Base-by-base conservation (phyloP, 37 sponge, comb jelly and placozoan species). In the Beroe ovata region DNA sequence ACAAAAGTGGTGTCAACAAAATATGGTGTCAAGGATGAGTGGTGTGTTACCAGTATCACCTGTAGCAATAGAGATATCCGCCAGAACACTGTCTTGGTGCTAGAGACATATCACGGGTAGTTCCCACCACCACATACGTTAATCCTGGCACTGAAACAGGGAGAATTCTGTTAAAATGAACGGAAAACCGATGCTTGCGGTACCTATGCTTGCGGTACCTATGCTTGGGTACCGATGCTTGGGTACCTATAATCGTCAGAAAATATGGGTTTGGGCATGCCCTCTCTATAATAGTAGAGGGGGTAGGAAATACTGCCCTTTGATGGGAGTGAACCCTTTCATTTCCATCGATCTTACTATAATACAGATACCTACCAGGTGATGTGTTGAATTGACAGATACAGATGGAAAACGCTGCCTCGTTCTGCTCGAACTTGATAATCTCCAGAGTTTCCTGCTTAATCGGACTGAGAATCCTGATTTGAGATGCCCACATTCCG, bases 401-500 rank as follows among this genome's bases (percentile, higher is more conserved):
- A 77, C 84, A 77, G 41, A 77, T 23, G 2, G 95, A 94, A 62
- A 96, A 94, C 16, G 96, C 99, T 21, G 96, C 96, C 33, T 95
- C 96, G 62, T 98, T 95, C 91, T 98, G 99, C 18, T 94, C 93
- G 47, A 98, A 91, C 64, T 93, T 93, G 20, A 96, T 93, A 0
- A 94, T 64, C 18, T 96, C 92, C 62, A 98, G 69, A 1, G 95
- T 98, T 39, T 90, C 93, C 28, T 94, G 93, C 94, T 97, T 92
- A 0, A 92, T 92, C 21, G 99, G 99, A 88, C 92, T 93, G 89
- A 98, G 90, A n/a, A 98, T 20, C 26, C 94, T 35, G 47, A 98
- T 60, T 59, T 94, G 93, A 25, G 96, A 95, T 35, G 96, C 95
- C 99, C 99, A 98, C 93, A 93, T 94, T 0, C 92, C 93, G 62